Evolutionary conservation across 2,888 invertebrate genomes (phyloP), one percentile per base, ranked within the genome.

Genomic region (Carterocephalus palaemon): DNA sequence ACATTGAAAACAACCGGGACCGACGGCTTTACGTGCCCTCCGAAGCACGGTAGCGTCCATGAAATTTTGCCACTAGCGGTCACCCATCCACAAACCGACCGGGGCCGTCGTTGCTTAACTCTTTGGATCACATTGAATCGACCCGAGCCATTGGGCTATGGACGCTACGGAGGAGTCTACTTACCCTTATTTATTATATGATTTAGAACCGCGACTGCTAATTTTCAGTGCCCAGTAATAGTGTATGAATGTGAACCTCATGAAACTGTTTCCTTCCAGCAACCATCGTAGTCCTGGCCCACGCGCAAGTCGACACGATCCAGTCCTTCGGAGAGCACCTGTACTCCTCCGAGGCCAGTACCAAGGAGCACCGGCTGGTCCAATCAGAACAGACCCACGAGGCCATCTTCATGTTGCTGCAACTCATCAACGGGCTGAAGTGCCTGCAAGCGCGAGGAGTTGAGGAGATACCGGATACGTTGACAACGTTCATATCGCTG

Each of bases 391-490:
- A 71, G 73, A 88, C 60, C 60, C 90, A 75, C 75, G 94, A 94
- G 56, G 91, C 92, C 26, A 91, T 92, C 51, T 93, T 95, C 68
- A 89, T 95, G 53, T 89, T 95, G 82, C 84, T 95, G 40, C 95
- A 95, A 63, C 81, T 95, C 48, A 92, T 95, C 15, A 94, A 93
- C 56, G 94, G 93, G 0, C 78, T 95, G 54, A 95, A 95, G 70
- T 92, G 91, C 63, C 83, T 95, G 13, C 95, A 95, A 72, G 93
- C 94, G 0, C 90, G 94, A 54, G 95, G 95, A 1, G 91, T 94
- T 13, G 95, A 95, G 65, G 95, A 95, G 59, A 88, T 93, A 20
- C 90, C 93, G 0, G 86, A 91, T 32, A 89, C 90, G 51, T 73
- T 94, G 46, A 90, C 91, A 19, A 92, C 93, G 53, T 92, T 95